These are phyloP conservation scores for Distichodus sexfasciatus DNA, from an alignment of 2,797 vertebrate genomes.

Conservation along the genomic window DNA sequence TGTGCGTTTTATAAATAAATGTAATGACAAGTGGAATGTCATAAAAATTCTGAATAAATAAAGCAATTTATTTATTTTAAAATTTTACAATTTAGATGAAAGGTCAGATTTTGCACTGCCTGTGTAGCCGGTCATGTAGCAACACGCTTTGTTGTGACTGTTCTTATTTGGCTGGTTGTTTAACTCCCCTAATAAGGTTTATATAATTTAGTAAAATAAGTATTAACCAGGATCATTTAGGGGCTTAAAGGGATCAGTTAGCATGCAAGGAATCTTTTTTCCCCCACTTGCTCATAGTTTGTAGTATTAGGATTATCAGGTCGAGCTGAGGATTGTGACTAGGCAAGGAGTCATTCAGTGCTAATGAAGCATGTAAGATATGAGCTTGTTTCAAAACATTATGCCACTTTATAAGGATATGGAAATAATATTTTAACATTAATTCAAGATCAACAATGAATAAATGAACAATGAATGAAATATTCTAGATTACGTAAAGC, in stretches of 20 bases:
- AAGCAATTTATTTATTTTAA: too few species aligned
- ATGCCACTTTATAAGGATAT: background rate
- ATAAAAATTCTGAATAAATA: too few species aligned
- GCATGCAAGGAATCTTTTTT: constrained; percentile 66
- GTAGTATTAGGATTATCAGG: constrained; percentile 16
- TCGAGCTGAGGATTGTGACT: background rate
- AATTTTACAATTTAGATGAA: too few species aligned
- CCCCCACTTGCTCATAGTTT: constrained; percentile 50
- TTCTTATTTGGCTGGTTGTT: constrained; percentile 58
- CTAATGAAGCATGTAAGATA: background rate
- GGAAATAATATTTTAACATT: too few species aligned
- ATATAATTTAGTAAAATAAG: constrained; percentile 67
- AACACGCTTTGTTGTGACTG: constrained; percentile 54
- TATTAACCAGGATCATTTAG: constrained; percentile 60
- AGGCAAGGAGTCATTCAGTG: background rate
- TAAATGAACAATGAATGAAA: too few species aligned
- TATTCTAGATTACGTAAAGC: too few species aligned
- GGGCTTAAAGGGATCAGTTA: constrained; percentile 69
- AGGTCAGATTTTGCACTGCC: constrained; percentile 25
- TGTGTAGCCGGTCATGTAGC: constrained; percentile 52
- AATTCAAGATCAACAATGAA: too few species aligned
- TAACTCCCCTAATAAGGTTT: constrained; percentile 66
- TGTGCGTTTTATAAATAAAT: too few species aligned
- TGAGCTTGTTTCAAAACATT: background rate
- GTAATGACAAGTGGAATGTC: too few species aligned